These are phyloP conservation scores for Nothocercus nigrocapillus DNA, from an alignment of 2,113 vertebrate genomes.

Conservation along the genomic window DNA sequence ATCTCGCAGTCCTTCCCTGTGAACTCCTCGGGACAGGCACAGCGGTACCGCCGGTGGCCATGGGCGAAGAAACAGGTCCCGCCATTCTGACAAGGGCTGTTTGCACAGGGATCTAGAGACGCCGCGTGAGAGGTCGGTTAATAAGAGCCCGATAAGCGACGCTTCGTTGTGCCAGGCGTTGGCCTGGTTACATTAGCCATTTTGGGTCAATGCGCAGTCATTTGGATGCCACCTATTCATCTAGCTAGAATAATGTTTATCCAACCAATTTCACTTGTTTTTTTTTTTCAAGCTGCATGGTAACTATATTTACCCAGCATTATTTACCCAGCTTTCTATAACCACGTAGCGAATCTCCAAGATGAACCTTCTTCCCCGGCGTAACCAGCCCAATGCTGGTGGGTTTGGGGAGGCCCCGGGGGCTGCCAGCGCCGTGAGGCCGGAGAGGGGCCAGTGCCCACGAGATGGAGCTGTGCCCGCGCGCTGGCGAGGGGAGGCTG, in stretches of 20 bases:
- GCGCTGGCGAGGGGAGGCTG: not conserved
- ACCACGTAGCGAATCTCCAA: fast-evolving
- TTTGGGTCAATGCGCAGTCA: fast-evolving
- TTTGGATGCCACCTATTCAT: not conserved
- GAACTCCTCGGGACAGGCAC: conserved; percentile 83
- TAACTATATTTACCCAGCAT: not conserved
- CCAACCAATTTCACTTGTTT: not conserved
- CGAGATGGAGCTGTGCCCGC: conserved; percentile 69
- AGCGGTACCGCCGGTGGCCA: conserved; percentile 67
- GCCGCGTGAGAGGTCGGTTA: not conserved
- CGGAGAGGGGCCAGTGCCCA: conserved; percentile 33
- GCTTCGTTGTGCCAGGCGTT: not conserved
- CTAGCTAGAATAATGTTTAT: not conserved
- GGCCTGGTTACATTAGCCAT: not conserved
- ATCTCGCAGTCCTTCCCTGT: conserved; percentile 82
- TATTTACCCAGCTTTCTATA: not conserved
- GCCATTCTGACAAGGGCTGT: conserved; percentile 83
- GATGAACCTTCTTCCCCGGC: not conserved
- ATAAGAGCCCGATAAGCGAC: not conserved
- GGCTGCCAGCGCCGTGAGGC: not conserved
- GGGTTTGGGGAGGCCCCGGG: fast-evolving
- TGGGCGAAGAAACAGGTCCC: conserved; percentile 79
- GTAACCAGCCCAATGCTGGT: not conserved
- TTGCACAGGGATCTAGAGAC: conserved; percentile 74
- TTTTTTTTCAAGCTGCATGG: not conserved